These are phyloP conservation scores for Colistium nudipinnis DNA, from an alignment of 2,113 vertebrate species.

Conservation along the genomic window DNA sequence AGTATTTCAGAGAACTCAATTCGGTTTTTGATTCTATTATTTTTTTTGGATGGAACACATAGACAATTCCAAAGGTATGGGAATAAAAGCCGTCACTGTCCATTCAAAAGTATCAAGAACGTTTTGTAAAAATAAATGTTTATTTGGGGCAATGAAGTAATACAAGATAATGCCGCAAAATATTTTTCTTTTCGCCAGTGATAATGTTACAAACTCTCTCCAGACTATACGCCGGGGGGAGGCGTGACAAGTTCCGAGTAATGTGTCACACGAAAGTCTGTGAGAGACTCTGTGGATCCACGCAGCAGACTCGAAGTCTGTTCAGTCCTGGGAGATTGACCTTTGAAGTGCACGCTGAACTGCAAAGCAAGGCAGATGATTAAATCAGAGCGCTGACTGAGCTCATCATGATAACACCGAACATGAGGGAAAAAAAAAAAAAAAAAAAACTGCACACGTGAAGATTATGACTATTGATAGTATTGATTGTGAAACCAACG, in stretches of 20 bases:
- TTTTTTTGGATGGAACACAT: too few relatives aligned
- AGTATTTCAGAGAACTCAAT: too few relatives aligned
- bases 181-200: too few relatives aligned
- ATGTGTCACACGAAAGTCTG: constrained; percentile 3
- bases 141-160: too few relatives aligned
- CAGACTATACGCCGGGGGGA: neutral
- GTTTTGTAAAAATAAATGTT: too few relatives aligned
- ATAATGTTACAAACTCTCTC: neutral
- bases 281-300: constrained; percentile 24
- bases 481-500: constrained; percentile 49
- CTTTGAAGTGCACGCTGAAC: constrained; percentile 69
- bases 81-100: too few relatives aligned
- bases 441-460: constrained; percentile 31
- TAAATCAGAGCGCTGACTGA: constrained; percentile 71
- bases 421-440: constrained; percentile 45
- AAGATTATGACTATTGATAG: constrained; percentile 45
- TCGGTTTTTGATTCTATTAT: too few relatives aligned
- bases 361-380: constrained; percentile 70
- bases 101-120: too few relatives aligned
- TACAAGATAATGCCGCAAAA: too few relatives aligned
- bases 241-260: neutral
- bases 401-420: constrained; percentile 59
- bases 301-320: constrained; percentile 50
- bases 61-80: too few relatives aligned
- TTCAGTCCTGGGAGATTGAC: constrained; percentile 65